phyloP scores from a whole-genome alignment of 2,888 invertebrate genomes.

The Luffia ferchaultella region DNA sequence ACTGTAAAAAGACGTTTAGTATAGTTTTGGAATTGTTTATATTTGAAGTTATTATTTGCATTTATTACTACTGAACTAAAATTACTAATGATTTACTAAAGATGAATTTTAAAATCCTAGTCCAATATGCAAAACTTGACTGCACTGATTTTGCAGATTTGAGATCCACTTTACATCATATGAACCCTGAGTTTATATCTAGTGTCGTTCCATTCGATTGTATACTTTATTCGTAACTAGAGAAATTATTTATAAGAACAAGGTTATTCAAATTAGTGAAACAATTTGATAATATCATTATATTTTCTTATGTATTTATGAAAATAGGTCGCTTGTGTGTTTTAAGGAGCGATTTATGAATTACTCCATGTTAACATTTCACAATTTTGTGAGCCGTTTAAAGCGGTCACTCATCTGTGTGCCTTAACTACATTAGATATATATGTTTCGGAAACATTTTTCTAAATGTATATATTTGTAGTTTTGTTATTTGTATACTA shows the following conservation, averaged over 20 bases:
- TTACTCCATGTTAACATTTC: constrained; percentile 43
- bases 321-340: constrained; percentile 58
- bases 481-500: constrained; percentile 12
- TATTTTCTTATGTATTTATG: constrained; percentile 66
- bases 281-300: constrained; percentile 46
- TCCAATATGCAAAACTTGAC: not conserved
- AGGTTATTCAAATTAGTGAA: constrained; percentile 40
- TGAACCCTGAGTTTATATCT: not conserved
- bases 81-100: too few relatives aligned
- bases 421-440: not conserved
- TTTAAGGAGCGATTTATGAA: constrained; percentile 33
- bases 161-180: not conserved
- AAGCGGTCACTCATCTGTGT: not conserved
- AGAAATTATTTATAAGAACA: constrained; percentile 65
- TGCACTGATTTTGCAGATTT: not conserved
- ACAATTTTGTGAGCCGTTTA: constrained; percentile 19
- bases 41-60: too few relatives aligned
- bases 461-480: constrained; percentile 11
- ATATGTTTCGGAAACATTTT: constrained; percentile 10
- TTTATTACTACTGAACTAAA: too few relatives aligned
- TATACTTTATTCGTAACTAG: constrained; percentile 65
- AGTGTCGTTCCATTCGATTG: constrained; percentile 34
- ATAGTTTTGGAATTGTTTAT: too few relatives aligned
- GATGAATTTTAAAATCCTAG: not conserved
- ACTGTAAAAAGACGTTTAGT: too few relatives aligned